Conservation (phyloP, 2,888 invertebrate genomes). For the Didymodactylos carnosus region DNA sequence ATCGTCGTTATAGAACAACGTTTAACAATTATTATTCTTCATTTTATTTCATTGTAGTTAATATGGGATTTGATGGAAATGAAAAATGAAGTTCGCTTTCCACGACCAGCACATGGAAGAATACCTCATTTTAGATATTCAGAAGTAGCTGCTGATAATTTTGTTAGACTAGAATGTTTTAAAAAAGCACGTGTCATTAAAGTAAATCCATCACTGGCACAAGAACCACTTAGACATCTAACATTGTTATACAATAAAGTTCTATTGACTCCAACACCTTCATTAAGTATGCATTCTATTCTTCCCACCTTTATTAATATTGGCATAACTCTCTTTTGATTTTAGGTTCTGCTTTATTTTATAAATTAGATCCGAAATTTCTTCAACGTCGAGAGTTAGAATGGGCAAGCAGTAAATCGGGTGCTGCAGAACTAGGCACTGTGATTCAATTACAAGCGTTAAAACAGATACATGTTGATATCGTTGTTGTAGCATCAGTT, state of each 20-base stretch:
- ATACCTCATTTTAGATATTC: slow-evolving; percentile 9
- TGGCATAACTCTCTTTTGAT: no score
- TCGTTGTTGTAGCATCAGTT: slow-evolving; percentile 4
- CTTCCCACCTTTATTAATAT: neutral
- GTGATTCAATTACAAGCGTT: neutral
- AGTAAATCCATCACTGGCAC: slow-evolving; percentile 11
- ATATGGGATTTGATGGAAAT: neutral
- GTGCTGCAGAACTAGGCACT: slow-evolving; percentile 3
- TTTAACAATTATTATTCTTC: no score
- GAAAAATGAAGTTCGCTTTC: neutral
- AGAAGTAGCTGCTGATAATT: slow-evolving; percentile 3
- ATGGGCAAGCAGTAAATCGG: slow-evolving; percentile 5
- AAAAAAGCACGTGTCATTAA: slow-evolving; percentile 1
- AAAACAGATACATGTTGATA: slow-evolving; percentile 5
- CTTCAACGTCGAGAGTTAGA: neutral
- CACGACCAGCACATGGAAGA: slow-evolving; percentile 2
- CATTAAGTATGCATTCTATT: slow-evolving; percentile 1
- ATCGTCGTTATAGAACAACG: neutral
- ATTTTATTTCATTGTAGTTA: no score
- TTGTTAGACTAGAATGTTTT: neutral
- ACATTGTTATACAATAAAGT: neutral
- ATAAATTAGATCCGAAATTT: neutral
- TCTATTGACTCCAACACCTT: slow-evolving; percentile 9
- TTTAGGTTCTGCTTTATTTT: neutral
- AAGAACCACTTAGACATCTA: slow-evolving; percentile 1